phyloP scores from a whole-genome alignment of 2,888 invertebrate genomes.

The Phaonia tiefii region DNA sequence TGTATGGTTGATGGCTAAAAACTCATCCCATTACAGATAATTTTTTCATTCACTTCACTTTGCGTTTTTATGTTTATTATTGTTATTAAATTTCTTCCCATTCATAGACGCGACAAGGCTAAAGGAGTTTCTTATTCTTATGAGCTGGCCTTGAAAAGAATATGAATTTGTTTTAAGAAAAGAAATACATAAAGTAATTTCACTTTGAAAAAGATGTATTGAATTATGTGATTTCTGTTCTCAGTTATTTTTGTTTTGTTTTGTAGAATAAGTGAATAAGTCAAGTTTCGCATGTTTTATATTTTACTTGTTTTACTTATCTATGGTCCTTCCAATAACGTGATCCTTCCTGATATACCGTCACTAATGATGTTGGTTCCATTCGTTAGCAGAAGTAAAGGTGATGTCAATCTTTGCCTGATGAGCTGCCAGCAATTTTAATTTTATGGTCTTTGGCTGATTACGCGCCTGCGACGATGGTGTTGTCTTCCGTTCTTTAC shows the following conservation, averaged over 20 bases:
- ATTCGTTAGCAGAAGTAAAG: too few relatives aligned
- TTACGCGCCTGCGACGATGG: background rate
- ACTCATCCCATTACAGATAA: too few relatives aligned
- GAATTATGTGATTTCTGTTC: too few relatives aligned
- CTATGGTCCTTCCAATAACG: background rate
- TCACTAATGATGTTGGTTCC: too few relatives aligned
- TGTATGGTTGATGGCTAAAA: too few relatives aligned
- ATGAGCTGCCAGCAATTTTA: background rate
- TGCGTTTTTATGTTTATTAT: too few relatives aligned
- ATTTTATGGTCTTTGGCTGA: background rate
- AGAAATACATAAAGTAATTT: too few relatives aligned
- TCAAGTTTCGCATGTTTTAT: background rate
- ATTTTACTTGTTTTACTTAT: background rate
- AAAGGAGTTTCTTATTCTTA: background rate
- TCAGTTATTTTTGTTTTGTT: background rate
- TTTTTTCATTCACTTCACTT: background rate
- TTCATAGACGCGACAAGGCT: background rate
- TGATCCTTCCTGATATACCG: too few relatives aligned
- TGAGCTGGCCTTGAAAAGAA: background rate
- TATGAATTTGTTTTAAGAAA: background rate
- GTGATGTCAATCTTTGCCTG: background rate
- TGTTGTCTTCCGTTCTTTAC: too few relatives aligned
- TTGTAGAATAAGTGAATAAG: background rate
- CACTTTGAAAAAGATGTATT: background rate
- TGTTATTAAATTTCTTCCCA: too few relatives aligned